Evolutionary conservation across 2,888 invertebrate genomes (phyloP).

Genomic region (Pseudanteris insignis): DNA sequence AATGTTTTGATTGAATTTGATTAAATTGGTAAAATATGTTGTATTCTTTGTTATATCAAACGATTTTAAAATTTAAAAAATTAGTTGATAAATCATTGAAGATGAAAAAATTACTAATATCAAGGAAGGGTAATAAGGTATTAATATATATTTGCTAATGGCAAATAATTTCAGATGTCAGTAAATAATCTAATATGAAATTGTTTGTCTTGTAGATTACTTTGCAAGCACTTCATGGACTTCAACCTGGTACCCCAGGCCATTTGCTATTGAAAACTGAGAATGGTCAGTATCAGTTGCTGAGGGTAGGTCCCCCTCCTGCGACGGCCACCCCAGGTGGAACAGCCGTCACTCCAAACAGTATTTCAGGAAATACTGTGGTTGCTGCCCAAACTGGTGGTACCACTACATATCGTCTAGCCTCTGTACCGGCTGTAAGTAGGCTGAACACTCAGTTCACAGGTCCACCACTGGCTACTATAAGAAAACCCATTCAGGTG

Average conservation of each 20-base stretch:
- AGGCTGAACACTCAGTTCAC: slow-evolving; percentile 72
- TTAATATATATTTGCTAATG: no score
- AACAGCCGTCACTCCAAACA: slow-evolving; percentile 65
- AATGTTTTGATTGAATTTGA: no score
- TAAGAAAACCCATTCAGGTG: slow-evolving; percentile 70
- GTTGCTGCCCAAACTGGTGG: slow-evolving; percentile 60
- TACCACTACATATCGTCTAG: slow-evolving; percentile 79
- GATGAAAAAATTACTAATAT: no score
- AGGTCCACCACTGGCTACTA: slow-evolving; percentile 71
- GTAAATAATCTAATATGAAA: neutral
- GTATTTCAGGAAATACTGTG: slow-evolving; percentile 61
- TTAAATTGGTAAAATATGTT: no score
- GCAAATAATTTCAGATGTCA: no score
- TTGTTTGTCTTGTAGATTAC: slow-evolving; percentile 76
- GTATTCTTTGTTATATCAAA: no score
- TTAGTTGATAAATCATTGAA: no score
- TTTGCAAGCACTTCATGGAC: slow-evolving; percentile 84
- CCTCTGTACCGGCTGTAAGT: slow-evolving; percentile 89
- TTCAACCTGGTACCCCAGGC: slow-evolving; percentile 80
- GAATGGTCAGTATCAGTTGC: slow-evolving; percentile 93
- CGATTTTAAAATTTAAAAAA: no score
- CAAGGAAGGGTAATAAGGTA: no score
- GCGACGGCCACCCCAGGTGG: slow-evolving; percentile 68
- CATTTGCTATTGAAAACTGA: slow-evolving; percentile 95
- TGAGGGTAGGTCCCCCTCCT: slow-evolving; percentile 87